Conservation (phyloP, 2,888 invertebrate genomes). For the Drosophila demipolita region DNA sequence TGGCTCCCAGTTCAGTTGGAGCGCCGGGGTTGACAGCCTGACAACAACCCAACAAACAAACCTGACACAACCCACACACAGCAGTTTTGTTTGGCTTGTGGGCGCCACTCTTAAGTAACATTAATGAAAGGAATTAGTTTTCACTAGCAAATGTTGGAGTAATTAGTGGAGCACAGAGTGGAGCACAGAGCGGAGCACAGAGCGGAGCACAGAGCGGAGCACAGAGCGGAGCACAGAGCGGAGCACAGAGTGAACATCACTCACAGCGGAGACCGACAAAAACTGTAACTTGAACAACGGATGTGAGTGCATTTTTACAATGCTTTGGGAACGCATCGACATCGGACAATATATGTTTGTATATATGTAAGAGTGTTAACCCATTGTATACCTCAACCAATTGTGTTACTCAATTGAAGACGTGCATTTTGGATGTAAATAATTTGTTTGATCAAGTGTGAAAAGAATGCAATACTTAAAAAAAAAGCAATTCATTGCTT, state of each 20-base stretch:
- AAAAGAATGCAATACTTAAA: neutral
- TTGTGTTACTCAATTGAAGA: neutral
- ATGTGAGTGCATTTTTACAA: slow-evolving; percentile 58
- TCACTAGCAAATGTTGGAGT: slow-evolving; percentile 34
- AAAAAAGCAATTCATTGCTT: neutral
- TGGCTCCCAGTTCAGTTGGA: neutral
- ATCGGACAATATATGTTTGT: slow-evolving; percentile 7
- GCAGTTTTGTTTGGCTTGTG: slow-evolving; percentile 9
- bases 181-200: slow-evolving; percentile 22
- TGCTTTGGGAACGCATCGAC: slow-evolving; percentile 31
- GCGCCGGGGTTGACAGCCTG: neutral
- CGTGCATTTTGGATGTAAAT: neutral
- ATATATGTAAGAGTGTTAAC: slow-evolving; percentile 27
- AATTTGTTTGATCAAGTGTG: neutral
- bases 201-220: slow-evolving; percentile 36
- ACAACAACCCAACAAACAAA: slow-evolving; percentile 1
- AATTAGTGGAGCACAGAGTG: slow-evolving; percentile 55
- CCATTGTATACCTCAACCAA: neutral
- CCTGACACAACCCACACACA: slow-evolving; percentile 12
- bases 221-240: slow-evolving; percentile 32
- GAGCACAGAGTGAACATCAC: neutral
- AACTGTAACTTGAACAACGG: slow-evolving; percentile 41
- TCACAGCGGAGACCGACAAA: slow-evolving; percentile 2
- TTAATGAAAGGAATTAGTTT: slow-evolving; percentile 48
- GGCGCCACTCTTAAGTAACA: slow-evolving; percentile 32